phyloP scores from a whole-genome alignment of 1,140 invertebrate species.

The Antheraea mylitta region DNA sequence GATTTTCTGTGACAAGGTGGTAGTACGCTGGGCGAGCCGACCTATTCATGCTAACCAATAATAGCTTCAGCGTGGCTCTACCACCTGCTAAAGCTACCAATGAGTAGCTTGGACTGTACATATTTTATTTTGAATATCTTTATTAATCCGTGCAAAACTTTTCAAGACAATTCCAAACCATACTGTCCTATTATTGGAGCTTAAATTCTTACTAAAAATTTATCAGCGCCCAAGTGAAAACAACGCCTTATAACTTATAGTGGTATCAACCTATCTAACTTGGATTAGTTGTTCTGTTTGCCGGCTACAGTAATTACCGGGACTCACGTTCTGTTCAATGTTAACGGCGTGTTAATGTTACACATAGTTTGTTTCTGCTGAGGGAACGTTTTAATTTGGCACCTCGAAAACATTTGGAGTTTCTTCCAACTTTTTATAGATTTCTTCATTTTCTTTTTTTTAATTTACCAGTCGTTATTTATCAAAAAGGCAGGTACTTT shows the following conservation, averaged over 20 bases:
- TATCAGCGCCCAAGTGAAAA: background rate
- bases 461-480: too few species aligned
- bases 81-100: too few species aligned
- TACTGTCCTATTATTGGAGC: too few species aligned
- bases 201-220: background rate
- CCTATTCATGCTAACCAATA: too few species aligned
- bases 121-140: too few species aligned
- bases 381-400: background rate
- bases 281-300: constrained; percentile 36
- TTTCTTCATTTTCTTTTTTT: background rate
- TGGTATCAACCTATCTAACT: constrained; percentile 27
- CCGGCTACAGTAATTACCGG: constrained; percentile 29
- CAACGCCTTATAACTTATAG: background rate
- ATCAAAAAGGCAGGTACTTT: too few species aligned
- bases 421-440: background rate
- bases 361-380: background rate
- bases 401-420: background rate
- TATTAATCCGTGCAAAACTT: too few species aligned
- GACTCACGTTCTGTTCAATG: background rate
- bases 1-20: too few species aligned
- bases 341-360: background rate
- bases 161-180: too few species aligned
- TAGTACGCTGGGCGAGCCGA: too few species aligned
- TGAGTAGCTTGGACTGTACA: too few species aligned
- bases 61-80: too few species aligned